These are phyloP conservation scores for Fragum whitleyi DNA, from an alignment of 2,888 invertebrate species.

Conservation along the genomic window DNA sequence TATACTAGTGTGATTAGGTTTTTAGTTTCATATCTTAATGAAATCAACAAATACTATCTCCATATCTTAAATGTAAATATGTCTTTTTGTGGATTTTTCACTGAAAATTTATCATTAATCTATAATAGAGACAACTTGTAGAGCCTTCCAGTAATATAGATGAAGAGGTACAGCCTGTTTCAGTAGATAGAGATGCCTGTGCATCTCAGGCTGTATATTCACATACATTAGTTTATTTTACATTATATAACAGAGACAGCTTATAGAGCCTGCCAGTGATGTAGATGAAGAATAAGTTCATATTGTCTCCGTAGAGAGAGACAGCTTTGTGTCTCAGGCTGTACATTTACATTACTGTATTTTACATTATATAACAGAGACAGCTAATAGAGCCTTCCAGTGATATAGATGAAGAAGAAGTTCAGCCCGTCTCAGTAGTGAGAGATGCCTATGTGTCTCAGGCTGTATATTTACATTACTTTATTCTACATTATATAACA, in stretches of 20 bases:
- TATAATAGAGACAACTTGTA: conserved; percentile 54
- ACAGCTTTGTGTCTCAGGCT: conserved; percentile 71
- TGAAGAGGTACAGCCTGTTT: conserved; percentile 43
- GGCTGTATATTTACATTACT: conserved; percentile 60
- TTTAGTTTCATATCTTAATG: no score
- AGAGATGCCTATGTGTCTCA: conserved; percentile 68
- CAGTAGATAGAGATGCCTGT: conserved; percentile 49
- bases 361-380: conserved; percentile 35
- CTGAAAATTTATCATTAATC: no score
- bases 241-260: conserved; percentile 37
- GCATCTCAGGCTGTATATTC: conserved; percentile 72
- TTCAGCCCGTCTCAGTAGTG: conserved; percentile 38
- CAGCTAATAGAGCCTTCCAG: conserved; percentile 46
- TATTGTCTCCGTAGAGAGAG: conserved; percentile 37
- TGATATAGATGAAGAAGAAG: conserved; percentile 51
- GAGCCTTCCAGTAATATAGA: conserved; percentile 48
- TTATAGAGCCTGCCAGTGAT: conserved; percentile 49
- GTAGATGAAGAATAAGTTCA: conserved; percentile 47
- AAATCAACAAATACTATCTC: no score
- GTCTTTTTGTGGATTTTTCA: no score
- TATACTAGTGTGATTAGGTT: no score
- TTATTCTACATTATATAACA: conserved; percentile 4
- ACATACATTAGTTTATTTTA: no score
- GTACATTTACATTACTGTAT: conserved; percentile 45
- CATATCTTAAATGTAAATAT: no score